Base-by-base conservation (phyloP, 2,113 vertebrate genomes). In the Brachyhypopomus occidentalis region DNA sequence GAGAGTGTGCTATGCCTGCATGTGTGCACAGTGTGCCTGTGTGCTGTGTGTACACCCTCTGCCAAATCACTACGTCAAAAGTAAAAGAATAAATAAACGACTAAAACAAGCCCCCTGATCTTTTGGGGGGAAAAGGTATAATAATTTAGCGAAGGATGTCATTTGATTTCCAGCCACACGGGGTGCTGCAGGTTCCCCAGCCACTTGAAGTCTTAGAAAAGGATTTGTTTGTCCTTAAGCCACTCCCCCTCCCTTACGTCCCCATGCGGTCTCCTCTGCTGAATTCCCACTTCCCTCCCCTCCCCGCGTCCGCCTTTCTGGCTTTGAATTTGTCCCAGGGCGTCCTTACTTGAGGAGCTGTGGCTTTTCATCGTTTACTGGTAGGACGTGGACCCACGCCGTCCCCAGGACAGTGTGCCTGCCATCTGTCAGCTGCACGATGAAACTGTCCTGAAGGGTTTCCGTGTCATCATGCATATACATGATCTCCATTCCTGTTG, bases 391-490 rank as follows among this genome's bases (percentile, higher is more conserved):
- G 92, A 96, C 91, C 85, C 90, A 88, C 80, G 94, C 91, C 78
- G 91, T 95, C 90, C 92, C 92, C 90, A 92, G 91, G 86, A 96
- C 94, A 88, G 92, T 87, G 91, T 92, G 93, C 87, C 92, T 92
- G 87, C 96, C 96, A 93, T 97, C 96, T 93, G 95, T 96, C 95
- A 97, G 93, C 89, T 88, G 92, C 84, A 94, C 48, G 74, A 87
- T 88, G 90, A 96, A 90, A 69, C 84, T 86, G 90, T 97, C 96
- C 93, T 94, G 88, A 89, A 92, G 93, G 90, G 92, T 95, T 90
- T 97, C 95, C 77, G 94, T 94, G 93, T 94, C 94, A 88, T 96
- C 95, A 84, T 96, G 96, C 89, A 94, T 88, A 91, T 96, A 96
- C 83, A 92, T 80, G 84, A 95, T 89, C 91, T 90, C 93, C 93